A percentile compares a stretch with the other conserved stretches of the same genome.
phyloP scores from a whole-genome alignment of 2,113 vertebrate species.

The Sapajus apella region DNA sequence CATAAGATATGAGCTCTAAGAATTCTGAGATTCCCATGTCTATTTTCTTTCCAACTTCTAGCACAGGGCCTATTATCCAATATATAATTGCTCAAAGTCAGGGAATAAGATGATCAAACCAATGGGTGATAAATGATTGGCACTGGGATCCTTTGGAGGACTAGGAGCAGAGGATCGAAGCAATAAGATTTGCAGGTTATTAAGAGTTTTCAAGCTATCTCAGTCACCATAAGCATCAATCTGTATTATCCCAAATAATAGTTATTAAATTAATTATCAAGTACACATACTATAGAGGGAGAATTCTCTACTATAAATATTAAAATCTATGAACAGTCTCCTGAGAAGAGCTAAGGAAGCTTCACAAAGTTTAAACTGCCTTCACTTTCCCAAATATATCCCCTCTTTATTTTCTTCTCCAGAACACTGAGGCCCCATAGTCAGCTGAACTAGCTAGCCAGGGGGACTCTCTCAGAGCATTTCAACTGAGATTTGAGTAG shows the following conservation, averaged over 20 bases:
- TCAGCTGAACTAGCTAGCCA: background rate
- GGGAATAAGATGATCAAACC: background rate
- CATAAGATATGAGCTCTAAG: background rate
- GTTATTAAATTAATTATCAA: background rate
- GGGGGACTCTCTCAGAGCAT: background rate
- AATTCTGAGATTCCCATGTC: background rate
- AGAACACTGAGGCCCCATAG: background rate
- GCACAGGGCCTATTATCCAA: background rate
- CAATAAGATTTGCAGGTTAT: background rate
- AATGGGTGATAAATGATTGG: background rate
- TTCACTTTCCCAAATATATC: background rate
- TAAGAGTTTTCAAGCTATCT: slow-evolving; percentile 3
- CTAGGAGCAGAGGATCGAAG: background rate
- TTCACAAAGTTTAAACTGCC: background rate
- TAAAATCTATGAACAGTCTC: background rate
- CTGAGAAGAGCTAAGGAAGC: background rate
- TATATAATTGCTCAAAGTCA: background rate
- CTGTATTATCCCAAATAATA: background rate
- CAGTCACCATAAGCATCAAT: background rate
- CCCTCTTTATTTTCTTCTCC: background rate
- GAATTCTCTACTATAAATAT: background rate
- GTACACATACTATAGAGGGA: background rate
- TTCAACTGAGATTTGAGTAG: background rate
- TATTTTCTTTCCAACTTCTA: background rate
- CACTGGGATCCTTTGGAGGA: background rate